phyloP scores from a whole-genome alignment of 2,888 invertebrate genomes.

The Ecdyonurus torrentis region DNA sequence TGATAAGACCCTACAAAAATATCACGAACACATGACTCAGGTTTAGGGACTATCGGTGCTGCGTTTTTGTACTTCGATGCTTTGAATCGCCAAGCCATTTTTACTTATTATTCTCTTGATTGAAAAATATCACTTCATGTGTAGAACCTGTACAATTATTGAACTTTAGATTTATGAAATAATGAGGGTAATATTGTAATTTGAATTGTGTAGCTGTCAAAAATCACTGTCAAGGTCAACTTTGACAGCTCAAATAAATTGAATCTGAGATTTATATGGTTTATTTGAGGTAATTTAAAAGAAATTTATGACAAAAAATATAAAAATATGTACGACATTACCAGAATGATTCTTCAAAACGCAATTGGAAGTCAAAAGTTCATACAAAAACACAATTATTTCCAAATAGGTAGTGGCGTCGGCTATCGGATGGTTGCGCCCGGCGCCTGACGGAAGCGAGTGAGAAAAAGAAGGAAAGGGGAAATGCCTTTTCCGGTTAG shows the following conservation, averaged over 20 bases:
- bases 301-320: background rate
- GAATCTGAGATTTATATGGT: background rate
- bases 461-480: no score
- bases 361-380: no score
- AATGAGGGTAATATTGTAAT: no score
- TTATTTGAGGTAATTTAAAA: background rate
- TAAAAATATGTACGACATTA: no score
- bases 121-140: background rate
- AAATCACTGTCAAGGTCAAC: background rate
- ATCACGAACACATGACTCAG: constrained; percentile 71
- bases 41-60: constrained; percentile 86
- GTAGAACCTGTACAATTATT: background rate
- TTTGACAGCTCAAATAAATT: background rate
- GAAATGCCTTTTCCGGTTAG: background rate
- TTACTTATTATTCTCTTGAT: background rate
- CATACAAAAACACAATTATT: no score
- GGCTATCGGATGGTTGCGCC: background rate
- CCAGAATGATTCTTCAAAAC: no score
- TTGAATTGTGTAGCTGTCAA: background rate
- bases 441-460: background rate
- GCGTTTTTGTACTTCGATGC: constrained; percentile 98
- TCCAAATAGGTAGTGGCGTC: no score
- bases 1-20: constrained; percentile 84
- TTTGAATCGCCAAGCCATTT: constrained; percentile 65
- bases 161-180: background rate